phyloP scores from a whole-genome alignment of 2,797 vertebrate species.

The Cryptoblepharus egeriae region DNA sequence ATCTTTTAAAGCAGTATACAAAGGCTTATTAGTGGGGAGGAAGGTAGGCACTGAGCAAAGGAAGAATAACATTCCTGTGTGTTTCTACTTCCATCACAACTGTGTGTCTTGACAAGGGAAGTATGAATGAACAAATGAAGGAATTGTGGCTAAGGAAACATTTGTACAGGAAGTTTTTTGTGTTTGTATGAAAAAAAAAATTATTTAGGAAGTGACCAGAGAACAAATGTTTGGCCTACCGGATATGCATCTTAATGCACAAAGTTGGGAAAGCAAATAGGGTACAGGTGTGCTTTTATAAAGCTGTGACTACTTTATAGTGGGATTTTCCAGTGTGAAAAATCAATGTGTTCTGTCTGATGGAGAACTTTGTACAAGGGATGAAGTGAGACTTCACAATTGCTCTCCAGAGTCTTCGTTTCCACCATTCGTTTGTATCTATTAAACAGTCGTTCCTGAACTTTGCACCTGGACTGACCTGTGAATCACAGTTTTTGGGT shows the following conservation, averaged over 20 bases:
- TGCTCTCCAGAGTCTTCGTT: not conserved
- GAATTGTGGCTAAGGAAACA: conserved; percentile 26
- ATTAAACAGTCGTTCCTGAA: not conserved
- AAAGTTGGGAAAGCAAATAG: not conserved
- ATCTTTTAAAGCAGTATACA: not conserved
- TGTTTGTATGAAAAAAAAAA: not conserved
- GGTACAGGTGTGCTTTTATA: conserved; percentile 25
- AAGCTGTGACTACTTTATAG: not conserved
- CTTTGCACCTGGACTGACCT: too few relatives aligned
- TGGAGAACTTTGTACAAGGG: not conserved
- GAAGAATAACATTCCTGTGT: not conserved
- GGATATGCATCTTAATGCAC: not conserved
- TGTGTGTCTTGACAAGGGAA: conserved; percentile 24
- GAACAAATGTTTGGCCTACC: conserved; percentile 22
- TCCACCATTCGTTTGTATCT: not conserved
- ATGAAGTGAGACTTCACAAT: not conserved
- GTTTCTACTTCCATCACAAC: not conserved
- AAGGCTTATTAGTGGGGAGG: too few relatives aligned
- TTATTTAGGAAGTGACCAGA: conserved; percentile 13
- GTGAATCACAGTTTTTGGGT: too few relatives aligned
- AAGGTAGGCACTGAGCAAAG: not conserved
- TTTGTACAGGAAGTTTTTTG: conserved; percentile 19
- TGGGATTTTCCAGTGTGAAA: not conserved
- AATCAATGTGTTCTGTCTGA: not conserved
- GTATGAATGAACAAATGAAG: conserved; percentile 14